Evolutionary conservation across 2,113 vertebrate species (phyloP), one percentile per base, ranked within the genome.

Genomic region (Perca flavescens): DNA sequence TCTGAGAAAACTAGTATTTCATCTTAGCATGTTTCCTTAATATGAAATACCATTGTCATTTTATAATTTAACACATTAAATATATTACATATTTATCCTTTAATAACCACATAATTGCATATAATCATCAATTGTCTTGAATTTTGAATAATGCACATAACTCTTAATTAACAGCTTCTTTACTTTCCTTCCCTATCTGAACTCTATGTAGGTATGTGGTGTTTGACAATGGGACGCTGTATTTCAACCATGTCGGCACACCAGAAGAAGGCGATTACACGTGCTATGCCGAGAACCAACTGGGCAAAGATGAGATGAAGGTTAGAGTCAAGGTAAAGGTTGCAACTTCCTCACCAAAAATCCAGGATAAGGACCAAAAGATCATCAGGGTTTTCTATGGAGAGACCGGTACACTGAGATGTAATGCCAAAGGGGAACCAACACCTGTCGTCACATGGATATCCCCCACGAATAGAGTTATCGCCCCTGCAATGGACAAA

Each of bases 261-360:
- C 94, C 93, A 14, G 96, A 97, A 36, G 96, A 97, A 28, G 98
- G 98, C 0, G 96, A 97, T 86, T 99, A 99, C 88, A 99, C 96
- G 0, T 99, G 98, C 88, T 95, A 97, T 2, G 98, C 98, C 0
- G 94, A 98, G 61, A 99, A 99, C 90, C 96, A 95, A 82, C 91
- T 97, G 0, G 98, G 98, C 25, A 97, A 96, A 89, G 98, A 99
- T 56, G 95, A 97, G 87, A 98, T 97, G 98, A 96, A 94, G 17
- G 96, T 99, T 49, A 78, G 85, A 58, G 83, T 94, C 1, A 93
- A 95, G 0, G 95, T 99, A 16, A 96, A 96, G 83, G 95, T 95
- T 31, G 90, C 95, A 61, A 80, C 95, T 0, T 93, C 94, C 47
- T 91, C 94, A 0, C 95, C 97, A 0, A 68, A 90, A 54, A 96